Evolutionary conservation across 1,140 invertebrate genomes (phyloP), one percentile per base, ranked within the genome.

Genomic region (Danaus plexippus): DNA sequence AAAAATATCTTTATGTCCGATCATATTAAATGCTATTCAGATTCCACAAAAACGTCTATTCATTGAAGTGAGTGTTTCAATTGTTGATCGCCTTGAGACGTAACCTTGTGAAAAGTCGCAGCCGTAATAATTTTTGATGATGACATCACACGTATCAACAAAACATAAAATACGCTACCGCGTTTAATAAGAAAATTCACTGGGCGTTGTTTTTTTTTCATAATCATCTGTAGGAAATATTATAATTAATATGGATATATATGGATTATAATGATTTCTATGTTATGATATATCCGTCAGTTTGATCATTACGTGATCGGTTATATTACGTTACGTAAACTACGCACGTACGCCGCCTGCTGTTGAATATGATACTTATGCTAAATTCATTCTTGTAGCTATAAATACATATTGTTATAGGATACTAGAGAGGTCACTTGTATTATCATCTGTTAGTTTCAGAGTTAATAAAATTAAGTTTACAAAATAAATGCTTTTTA

Each of bases 381-480:
- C 80, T 86, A 84, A 86, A 86, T 86, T 84, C 48, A 84, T 76
- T 63, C 83, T 84, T 86, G 83, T 76, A 69, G 59, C 40, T 75
- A 86, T 84, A 81, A 84, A 86, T 86, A 76, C 54, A 84, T 86
- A 83, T 82, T 76, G 73, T 73, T 75, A 81, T 71, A 84, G 73
- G 77, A 80, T 80, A 81, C 70, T 84, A 79, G 83, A 86, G 84
- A 83, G 83, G 83, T 73, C 75, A 85, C 80, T 81, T 80, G 80
- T 76, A 64, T 77, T 81, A 83, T 84, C 83, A 81, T 81, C 74
- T 84, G 83, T 84, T 86, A 86, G 83, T 86, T 86, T 77, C 79
- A 80, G 77, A 86, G 80, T 82, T 86, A 84, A 84, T 86, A 83
- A 86, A 86, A 83, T 80, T 85, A 86, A 86, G 83, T 86, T 86